Conservation (phyloP, 2,113 vertebrate genomes). For the Rhinopomastus cyanomelas region DNA sequence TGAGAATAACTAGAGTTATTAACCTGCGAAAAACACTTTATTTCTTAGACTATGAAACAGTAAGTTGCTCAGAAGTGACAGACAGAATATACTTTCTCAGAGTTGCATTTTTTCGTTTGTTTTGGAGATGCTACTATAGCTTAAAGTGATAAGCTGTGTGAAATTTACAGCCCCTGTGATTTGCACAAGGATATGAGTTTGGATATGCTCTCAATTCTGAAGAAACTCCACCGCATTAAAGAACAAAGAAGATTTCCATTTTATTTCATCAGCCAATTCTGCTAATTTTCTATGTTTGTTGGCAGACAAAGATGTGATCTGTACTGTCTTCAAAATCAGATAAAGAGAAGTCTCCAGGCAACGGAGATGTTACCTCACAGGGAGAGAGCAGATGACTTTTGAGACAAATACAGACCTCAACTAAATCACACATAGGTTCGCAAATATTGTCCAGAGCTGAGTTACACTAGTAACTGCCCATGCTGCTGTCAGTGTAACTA, state of each 20-base stretch:
- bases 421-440: not conserved
- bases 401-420: not conserved
- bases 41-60: not conserved
- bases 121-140: not conserved
- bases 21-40: not conserved
- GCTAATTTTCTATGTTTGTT: not conserved
- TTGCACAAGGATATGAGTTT: not conserved
- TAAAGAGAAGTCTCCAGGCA: not conserved
- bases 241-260: not conserved
- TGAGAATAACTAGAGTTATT: not conserved
- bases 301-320: not conserved
- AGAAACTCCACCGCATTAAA: not conserved
- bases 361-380: not conserved
- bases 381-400: not conserved
- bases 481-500: not conserved
- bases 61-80: not conserved
- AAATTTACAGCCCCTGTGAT: not conserved
- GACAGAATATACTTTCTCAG: not conserved
- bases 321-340: not conserved
- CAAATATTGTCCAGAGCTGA: not conserved
- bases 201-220: not conserved
- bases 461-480: not conserved
- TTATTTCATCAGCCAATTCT: not conserved
- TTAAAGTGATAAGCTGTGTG: not conserved
- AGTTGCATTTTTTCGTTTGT: not conserved